Conservation (phyloP, 2,797 vertebrate genomes). For the Glossophaga mutica region DNA sequence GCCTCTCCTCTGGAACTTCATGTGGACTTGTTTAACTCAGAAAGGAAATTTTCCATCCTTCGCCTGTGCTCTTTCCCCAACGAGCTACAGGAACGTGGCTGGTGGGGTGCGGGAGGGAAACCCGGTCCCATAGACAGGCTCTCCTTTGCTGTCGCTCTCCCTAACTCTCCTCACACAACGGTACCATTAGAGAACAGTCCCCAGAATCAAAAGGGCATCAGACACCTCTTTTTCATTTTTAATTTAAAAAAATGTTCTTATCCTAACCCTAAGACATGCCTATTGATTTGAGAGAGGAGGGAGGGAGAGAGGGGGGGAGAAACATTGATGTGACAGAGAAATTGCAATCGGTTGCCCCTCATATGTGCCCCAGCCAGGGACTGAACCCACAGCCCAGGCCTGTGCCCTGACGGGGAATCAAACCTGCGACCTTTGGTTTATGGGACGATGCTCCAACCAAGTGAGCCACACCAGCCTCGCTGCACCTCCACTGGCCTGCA, state of each 20-base stretch:
- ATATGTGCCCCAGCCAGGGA: too few species aligned
- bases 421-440: background rate
- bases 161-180: background rate
- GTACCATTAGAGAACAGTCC: background rate
- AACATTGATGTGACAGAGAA: background rate
- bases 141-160: background rate
- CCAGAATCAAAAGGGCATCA: background rate
- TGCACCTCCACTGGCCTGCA: too few species aligned
- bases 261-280: background rate
- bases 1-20: background rate
- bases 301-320: background rate
- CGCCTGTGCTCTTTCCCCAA: background rate
- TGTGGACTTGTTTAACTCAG: conserved; percentile 5
- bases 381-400: too few species aligned
- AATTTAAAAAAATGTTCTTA: background rate
- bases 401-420: background rate
- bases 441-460: background rate
- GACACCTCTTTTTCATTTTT: background rate
- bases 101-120: background rate
- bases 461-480: rapidly evolving
- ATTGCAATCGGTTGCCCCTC: background rate
- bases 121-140: background rate
- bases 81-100: background rate
- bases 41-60: background rate
- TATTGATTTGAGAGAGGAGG: background rate